These are phyloP conservation scores for Bombylius major DNA, from an alignment of 2,888 invertebrate species.

Conservation along the genomic window DNA sequence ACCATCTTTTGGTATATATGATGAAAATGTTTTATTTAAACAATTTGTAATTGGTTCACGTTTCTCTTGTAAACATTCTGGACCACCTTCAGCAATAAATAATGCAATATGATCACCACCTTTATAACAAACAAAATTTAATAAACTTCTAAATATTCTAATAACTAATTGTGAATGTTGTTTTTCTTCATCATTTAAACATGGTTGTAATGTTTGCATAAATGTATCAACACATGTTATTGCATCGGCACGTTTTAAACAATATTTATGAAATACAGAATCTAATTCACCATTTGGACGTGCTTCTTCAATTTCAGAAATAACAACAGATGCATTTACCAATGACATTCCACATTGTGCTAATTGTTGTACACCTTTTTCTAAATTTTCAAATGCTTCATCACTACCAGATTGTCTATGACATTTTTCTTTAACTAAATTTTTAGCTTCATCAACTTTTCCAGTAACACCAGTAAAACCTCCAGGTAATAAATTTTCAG, in stretches of 20 bases:
- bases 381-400: slow-evolving; percentile 37
- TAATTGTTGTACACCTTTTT: slow-evolving; percentile 30
- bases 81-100: slow-evolving; percentile 71
- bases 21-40: slow-evolving; percentile 46
- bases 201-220: slow-evolving; percentile 44
- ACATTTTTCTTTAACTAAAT: slow-evolving; percentile 51
- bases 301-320: slow-evolving; percentile 54
- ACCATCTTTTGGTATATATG: slow-evolving; percentile 38
- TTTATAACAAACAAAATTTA: slow-evolving; percentile 63
- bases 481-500: slow-evolving; percentile 7
- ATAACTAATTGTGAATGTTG: slow-evolving; percentile 47
- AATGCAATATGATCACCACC: slow-evolving; percentile 73
- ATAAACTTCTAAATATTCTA: slow-evolving; percentile 55
- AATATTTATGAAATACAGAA: slow-evolving; percentile 61
- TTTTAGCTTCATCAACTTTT: slow-evolving; percentile 38
- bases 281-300: slow-evolving; percentile 58
- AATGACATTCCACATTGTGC: slow-evolving; percentile 44
- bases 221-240: slow-evolving; percentile 46
- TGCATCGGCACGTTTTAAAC: slow-evolving; percentile 40
- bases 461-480: slow-evolving; percentile 8
- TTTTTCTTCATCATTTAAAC: slow-evolving; percentile 49
- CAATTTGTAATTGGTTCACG: slow-evolving; percentile 49
- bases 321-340: slow-evolving; percentile 45
- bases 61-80: slow-evolving; percentile 54
- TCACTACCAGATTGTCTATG: slow-evolving; percentile 47